Evolutionary conservation across 2,888 invertebrate genomes (phyloP).

Genomic region (Xestia xanthographa): DNA sequence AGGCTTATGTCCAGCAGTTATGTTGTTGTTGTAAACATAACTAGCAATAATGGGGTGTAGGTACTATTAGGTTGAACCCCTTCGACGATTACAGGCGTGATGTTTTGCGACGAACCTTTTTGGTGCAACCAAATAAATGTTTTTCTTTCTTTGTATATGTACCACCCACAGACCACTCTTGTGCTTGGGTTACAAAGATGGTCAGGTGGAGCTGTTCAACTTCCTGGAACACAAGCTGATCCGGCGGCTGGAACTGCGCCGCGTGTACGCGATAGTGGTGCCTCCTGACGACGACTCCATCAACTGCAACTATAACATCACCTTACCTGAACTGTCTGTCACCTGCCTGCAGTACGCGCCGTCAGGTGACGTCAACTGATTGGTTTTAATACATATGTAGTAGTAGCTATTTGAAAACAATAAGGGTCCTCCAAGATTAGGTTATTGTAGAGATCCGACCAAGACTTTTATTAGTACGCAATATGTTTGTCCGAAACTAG

Average conservation of each 20-base stretch:
- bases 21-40: too few species aligned
- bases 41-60: too few species aligned
- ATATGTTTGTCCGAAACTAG: not conserved
- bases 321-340: constrained; percentile 77
- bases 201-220: constrained; percentile 85
- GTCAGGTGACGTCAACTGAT: constrained; percentile 80
- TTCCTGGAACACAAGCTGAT: constrained; percentile 81
- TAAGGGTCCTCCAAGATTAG: not conserved
- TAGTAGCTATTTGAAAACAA: not conserved
- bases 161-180: constrained; percentile 80
- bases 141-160: not conserved
- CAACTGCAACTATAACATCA: constrained; percentile 73
- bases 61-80: too few species aligned
- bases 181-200: constrained; percentile 87
- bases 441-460: not conserved
- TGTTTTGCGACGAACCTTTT: not conserved
- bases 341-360: constrained; percentile 90
- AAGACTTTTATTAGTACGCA: not conserved
- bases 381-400: not conserved
- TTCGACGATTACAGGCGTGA: not conserved
- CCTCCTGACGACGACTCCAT: constrained; percentile 83
- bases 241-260: constrained; percentile 76
- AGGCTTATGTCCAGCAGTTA: too few species aligned
- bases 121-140: not conserved
- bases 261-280: constrained; percentile 76